phyloP scores from a whole-genome alignment of 2,888 invertebrate species.

The Agriotes lineatus region DNA sequence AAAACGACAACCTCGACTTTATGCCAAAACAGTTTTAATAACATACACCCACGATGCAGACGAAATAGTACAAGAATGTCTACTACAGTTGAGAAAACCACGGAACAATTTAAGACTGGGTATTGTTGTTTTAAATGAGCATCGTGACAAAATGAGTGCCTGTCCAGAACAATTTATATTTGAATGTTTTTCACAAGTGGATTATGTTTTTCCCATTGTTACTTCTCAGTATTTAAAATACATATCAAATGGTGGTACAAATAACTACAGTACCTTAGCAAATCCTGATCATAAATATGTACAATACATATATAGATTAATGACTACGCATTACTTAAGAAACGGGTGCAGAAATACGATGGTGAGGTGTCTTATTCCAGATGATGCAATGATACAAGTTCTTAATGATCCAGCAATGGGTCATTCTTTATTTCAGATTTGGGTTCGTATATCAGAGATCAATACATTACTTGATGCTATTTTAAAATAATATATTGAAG shows the following conservation, averaged over 20 bases:
- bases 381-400: constrained; percentile 17
- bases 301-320: constrained; percentile 41
- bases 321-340: constrained; percentile 31
- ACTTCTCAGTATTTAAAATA: constrained; percentile 38
- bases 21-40: constrained; percentile 40
- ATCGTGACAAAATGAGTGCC: constrained; percentile 23
- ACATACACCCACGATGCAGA: constrained; percentile 33
- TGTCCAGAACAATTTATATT: constrained; percentile 38
- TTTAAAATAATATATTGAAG: constrained; percentile 3
- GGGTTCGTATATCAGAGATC: constrained; percentile 23
- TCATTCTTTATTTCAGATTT: constrained; percentile 28
- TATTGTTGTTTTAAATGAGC: constrained; percentile 40
- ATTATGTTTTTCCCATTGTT: constrained; percentile 44
- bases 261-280: constrained; percentile 7
- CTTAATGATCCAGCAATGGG: constrained; percentile 18
- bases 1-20: neutral
- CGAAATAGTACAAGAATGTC: constrained; percentile 23
- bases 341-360: constrained; percentile 41
- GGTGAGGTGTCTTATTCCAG: constrained; percentile 43
- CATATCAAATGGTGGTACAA: constrained; percentile 10
- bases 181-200: constrained; percentile 36
- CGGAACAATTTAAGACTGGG: constrained; percentile 33
- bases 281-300: constrained; percentile 41
- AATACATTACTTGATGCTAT: constrained; percentile 10
- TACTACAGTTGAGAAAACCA: constrained; percentile 28